Evolutionary conservation across 1,140 invertebrate species (phyloP), one percentile per base, ranked within the genome.

Genomic region (Cyrtorhinus lividipennis): DNA sequence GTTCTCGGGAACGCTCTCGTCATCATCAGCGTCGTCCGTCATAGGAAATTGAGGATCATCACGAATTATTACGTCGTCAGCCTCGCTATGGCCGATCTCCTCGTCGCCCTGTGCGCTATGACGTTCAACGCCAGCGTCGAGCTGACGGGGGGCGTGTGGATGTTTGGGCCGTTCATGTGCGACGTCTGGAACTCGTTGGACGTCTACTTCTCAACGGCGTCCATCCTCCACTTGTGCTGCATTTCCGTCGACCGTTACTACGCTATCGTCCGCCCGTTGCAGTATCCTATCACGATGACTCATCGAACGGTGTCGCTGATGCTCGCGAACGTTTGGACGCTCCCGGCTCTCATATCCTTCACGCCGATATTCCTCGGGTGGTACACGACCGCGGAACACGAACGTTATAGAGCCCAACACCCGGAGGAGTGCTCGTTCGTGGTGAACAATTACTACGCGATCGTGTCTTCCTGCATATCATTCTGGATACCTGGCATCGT

Each of bases 31-130:
- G 95, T 99, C 8, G 85, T 86, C 61, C 80, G 90, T 53, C 94
- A 97, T 75, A 79, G 92, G 66, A 83, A 88, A 57, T 74, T 97
- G 53, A 91, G 95, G 72, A 95, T 92, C 5, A 92, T 92, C 62
- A 98, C 95, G 58, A 98, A 98, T 77, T 98, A 97, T 76, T 97
- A 98, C 78, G 98, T 98, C 72, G 92, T 97, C 67, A 95, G 92
- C 65, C 78, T 98, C 67, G 95, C 95, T n/a, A 83, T 98, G 10
- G 95, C 95, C 13, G 95, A 98, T 78, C 82, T 98, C 22, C 80
- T 98, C 63, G 95, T 99, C 1, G 95, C 94, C 24, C 85, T 93
- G 2, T 83, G 95, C 56, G 95, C 98, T 64, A 99, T 99, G 95
- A 95, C 95, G 13, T 95, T 96, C 73, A 95, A 92, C 63, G 92